Base-by-base conservation (phyloP, 2,113 vertebrate species). In the Elanoides forficatus region DNA sequence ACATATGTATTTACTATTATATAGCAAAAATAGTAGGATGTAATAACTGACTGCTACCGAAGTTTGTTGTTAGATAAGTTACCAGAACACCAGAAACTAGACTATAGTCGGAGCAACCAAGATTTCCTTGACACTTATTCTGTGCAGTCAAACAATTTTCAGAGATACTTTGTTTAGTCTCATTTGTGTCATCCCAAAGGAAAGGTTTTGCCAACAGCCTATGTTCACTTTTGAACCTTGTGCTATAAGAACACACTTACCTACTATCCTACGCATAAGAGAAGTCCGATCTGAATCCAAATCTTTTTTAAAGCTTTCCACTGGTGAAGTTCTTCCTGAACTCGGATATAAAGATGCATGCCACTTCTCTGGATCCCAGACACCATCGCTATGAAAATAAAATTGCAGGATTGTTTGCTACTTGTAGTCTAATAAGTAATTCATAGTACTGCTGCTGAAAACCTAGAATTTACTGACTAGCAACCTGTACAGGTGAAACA, bases 321-420 rank as follows among this genome's bases (percentile, higher is more conserved):
- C 98, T 13, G 99, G 99, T 68, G 99, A 99, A 95, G 97, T 99
- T 75, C 99, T 98, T 81, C 98, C 99, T 83, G 99, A 99, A 59
- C 95, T 98, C 18, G 99, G 99, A 97, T 99, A 99, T 85, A 99
- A 97, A 62, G 99, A 99, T 10, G 99, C 99, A 94, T 99, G 99
- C 99, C 99, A 99, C 97, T 99, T 99, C 97, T 99, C 99, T 93
- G 99, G 99, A 93, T 99, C 99, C 99, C 99, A 99, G 76, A 99
- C 99, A 13, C 99, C 99, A 97, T 99, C 99, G 93, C 99, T 99
- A 80, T 2, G 65, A 80, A 92, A 94, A 92, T 4, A 85, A 79
- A 71, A 63, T 92, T n/a, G 45, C 36, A 92, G n/a, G 38, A 71
- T 3, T 40, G 19, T 30, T 95, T 62, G 17, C 15, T 55, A 74